Evolutionary conservation across 2,888 invertebrate genomes (phyloP).

Genomic region (Petrolisthes manimaculis): DNA sequence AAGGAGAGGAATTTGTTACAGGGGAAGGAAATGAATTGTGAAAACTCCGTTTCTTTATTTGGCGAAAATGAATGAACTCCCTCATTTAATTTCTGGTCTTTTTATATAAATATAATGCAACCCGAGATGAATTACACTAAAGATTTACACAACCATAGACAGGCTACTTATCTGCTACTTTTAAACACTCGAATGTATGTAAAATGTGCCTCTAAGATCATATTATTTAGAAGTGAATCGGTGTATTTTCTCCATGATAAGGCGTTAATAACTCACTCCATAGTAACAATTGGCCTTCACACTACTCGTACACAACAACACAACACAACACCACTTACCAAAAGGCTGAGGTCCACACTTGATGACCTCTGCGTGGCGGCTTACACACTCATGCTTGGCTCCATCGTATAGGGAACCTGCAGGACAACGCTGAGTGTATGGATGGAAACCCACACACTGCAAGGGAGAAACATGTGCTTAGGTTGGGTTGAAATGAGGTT

Average conservation of each 20-base stretch:
- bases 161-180: too few species aligned
- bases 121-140: too few species aligned
- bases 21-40: neutral
- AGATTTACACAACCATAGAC: too few species aligned
- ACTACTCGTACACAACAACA: neutral
- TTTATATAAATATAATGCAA: too few species aligned
- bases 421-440: constrained; percentile 59
- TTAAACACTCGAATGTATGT: too few species aligned
- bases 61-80: neutral
- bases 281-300: neutral
- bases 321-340: constrained; percentile 75
- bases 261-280: neutral
- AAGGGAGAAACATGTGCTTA: constrained; percentile 68
- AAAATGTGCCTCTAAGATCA: too few species aligned
- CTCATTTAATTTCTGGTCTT: too few species aligned
- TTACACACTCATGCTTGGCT: constrained; percentile 49
- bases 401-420: constrained; percentile 62
- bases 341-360: constrained; percentile 89
- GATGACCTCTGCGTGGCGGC: constrained; percentile 79
- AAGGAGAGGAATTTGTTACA: neutral
- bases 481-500: neutral
- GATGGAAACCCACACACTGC: constrained; percentile 72
- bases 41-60: neutral
- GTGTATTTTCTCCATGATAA: neutral
- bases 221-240: neutral